Evolutionary conservation across 2,888 invertebrate species (phyloP), one percentile per base, ranked within the genome.

Genomic region (Cynaeus angustus): DNA sequence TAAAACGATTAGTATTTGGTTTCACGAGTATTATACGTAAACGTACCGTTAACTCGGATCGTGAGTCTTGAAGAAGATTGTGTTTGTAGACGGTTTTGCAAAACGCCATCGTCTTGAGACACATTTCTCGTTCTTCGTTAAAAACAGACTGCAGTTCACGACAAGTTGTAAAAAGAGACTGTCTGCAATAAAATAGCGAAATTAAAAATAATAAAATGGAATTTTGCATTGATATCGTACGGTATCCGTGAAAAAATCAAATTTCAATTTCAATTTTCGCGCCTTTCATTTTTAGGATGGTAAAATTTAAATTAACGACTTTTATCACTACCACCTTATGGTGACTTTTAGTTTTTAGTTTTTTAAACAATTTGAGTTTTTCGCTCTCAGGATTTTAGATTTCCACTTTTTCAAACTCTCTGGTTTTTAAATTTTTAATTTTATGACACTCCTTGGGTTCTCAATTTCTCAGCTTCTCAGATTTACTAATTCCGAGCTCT

Each of bases 61-160:
- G 48, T n/a, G 71, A 71, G 5, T 71, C 68, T n/a, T 16, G 4
- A 5, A 72, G 70, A n/a, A 74, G 38, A 4, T 78, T 73, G 13
- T 74, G 72, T 70, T 75, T 79, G 46, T 80, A 76, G 79, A 97
- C 88, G 69, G 91, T 91, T 83, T 94, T 94, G 45, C 94, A 93
- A 86, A 96, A 94, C 73, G 91, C 91, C 73, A 96, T 89, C 9
- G 94, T 91, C 82, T 94, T 94, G 59, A 94, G 88, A 66, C 93
- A 89, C 75, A 92, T 89, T 82, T 96, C 96, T 9, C 94, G 89
- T 79, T 93, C 92, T 76, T 91, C 88, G 30, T 92, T 92, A 83
- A 95, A 94, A 75, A 94, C 86, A 62, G 89, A 88, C 85, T 96
- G 96, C 79, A 94, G 90, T 78, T 92, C 91, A 37, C 96, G 91